These are phyloP conservation scores for Mycteria americana DNA, from an alignment of 2,797 vertebrate genomes.

Conservation along the genomic window DNA sequence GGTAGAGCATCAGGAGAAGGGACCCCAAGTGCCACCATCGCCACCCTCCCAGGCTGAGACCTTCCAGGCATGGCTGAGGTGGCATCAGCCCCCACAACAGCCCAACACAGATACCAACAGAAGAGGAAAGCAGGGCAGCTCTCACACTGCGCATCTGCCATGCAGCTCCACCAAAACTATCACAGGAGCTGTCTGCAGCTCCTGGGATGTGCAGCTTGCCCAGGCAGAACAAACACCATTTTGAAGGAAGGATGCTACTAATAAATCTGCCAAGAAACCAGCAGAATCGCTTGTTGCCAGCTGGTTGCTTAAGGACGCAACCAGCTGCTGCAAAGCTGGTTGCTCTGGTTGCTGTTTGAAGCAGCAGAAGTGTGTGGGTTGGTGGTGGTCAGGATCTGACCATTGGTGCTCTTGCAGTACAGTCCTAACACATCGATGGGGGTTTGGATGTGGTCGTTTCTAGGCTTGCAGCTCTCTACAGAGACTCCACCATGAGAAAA, in stretches of 20 bases:
- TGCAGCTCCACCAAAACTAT: not conserved
- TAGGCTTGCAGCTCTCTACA: not conserved
- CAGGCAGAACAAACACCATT: not conserved
- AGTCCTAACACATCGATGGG: not conserved
- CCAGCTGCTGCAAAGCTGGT: conserved; percentile 6
- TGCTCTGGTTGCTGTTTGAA: not conserved
- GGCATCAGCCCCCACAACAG: not conserved
- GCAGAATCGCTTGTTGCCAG: not conserved
- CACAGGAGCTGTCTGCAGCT: not conserved
- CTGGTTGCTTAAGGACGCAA: not conserved
- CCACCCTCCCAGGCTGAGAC: not conserved
- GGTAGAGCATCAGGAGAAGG: not conserved
- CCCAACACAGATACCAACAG: not conserved
- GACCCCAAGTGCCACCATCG: fast-evolving
- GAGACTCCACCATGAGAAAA: not conserved
- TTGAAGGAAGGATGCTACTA: not conserved
- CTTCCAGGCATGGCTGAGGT: not conserved
- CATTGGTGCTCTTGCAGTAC: not conserved
- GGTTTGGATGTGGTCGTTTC: not conserved
- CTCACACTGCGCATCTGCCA: fast-evolving
- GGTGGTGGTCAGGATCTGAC: not conserved
- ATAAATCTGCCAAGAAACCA: conserved; percentile 11
- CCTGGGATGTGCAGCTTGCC: not conserved
- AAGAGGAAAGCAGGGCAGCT: not conserved
- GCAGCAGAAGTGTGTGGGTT: not conserved